Evolutionary conservation across 2,113 vertebrate species (phyloP).

Genomic region (Ammodramus savannarum): DNA sequence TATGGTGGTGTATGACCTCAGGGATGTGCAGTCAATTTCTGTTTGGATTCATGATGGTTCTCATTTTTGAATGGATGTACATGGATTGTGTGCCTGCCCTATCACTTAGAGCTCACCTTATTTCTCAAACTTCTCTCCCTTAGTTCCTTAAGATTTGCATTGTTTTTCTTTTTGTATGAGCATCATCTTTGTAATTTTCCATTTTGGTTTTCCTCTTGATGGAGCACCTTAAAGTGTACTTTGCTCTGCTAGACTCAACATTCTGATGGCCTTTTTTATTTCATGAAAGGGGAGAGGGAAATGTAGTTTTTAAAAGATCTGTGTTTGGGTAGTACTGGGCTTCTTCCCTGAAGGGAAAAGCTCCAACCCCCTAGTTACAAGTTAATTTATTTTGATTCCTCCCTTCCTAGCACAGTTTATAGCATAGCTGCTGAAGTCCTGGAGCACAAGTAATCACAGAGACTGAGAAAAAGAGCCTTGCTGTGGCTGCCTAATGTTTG

Average conservation of each 20-base stretch:
- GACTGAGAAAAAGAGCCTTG: neutral
- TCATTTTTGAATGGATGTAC: neutral
- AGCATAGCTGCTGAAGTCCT: conserved; percentile 16
- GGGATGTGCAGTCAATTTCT: neutral
- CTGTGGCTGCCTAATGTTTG: neutral
- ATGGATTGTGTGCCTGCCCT: neutral
- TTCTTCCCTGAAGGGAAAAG: neutral
- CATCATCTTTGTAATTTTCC: neutral
- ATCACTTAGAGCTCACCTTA: neutral
- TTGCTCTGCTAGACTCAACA: neutral
- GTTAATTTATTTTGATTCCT: conserved; percentile 23
- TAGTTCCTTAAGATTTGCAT: neutral
- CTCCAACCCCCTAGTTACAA: neutral
- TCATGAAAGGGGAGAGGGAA: neutral
- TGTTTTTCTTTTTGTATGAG: neutral
- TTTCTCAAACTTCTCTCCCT: neutral
- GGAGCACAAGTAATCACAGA: neutral
- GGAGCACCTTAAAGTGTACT: neutral
- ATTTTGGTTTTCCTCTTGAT: neutral
- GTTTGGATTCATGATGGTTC: neutral
- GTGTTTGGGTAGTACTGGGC: neutral
- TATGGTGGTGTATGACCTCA: neutral
- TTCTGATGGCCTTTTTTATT: neutral
- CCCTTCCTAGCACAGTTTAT: neutral
- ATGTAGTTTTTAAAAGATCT: neutral